Evolutionary conservation across 2,113 vertebrate genomes (phyloP), one percentile per base, ranked within the genome.

Genomic region (Ceratotherium simum): DNA sequence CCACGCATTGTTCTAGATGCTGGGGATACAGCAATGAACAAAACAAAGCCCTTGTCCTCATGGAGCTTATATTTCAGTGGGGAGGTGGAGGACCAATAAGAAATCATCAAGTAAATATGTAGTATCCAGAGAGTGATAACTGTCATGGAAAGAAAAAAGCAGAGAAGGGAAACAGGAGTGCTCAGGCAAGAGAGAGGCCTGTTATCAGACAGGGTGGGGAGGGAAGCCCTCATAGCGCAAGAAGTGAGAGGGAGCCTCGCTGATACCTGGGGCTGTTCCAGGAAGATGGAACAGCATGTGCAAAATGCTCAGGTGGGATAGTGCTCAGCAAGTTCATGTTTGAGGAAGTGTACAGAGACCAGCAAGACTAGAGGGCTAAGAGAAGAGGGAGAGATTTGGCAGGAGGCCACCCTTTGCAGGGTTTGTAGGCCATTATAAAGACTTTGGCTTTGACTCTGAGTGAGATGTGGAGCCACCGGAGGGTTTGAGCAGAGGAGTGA

Each of bases 271-370:
- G 72, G 42, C 80, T 84, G 33, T 90, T 94, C 65, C 84, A 85
- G 67, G 42, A 69, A 91, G 85, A 48, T 72, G 46, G 82, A 94
- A 86, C 42, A 86, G 51, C 62, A 58, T 70, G 79, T 31, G 56
- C 90, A 92, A 79, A 79, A 78, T 84, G 76, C 89, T 88, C 84
- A 60, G 56, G 31, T n/a, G 48, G 48, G 27, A 39, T n/a, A 14
- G 36, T 16, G 39, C 42, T 96, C 13, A 46, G 39, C 80, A 56
- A 62, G 54, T 60, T 80, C 46, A 1, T 33, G 8, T 65, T 73
- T 93, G 83, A 97, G 85, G 58, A 93, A 48, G 33, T 70, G 46
- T 39, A 39, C 25, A 36, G 93, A 92, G n/a, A 84, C 33, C 91
- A 56, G 36, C 27, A 79, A 87, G 58, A 29, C 58, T 92, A n/a